Conservation (phyloP, 2,113 vertebrate species). For the Capra hircus region DNA sequence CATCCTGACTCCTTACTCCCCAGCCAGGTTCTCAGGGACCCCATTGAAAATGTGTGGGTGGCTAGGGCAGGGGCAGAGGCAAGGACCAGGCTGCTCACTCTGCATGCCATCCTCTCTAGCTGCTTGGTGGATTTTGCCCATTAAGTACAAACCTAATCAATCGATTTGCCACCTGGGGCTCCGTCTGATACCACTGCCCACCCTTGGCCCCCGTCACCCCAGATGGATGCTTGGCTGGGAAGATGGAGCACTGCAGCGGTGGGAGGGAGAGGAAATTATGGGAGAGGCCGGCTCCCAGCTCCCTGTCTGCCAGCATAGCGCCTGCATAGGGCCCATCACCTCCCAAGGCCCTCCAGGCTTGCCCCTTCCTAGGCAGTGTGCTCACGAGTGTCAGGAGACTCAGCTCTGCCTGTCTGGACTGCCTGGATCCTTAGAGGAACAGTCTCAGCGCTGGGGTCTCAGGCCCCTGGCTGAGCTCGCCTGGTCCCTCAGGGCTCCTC, state of each 20-base stretch:
- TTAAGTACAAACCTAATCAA: slow-evolving; percentile 57
- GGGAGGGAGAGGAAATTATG: not conserved
- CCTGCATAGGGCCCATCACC: not conserved
- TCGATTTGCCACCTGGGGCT: slow-evolving; percentile 57
- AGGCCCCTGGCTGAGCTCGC: not conserved
- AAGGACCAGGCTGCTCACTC: not conserved
- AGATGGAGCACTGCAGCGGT: not conserved
- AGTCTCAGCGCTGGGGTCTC: not conserved
- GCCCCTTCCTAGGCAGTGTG: not conserved
- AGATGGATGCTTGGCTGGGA: slow-evolving; percentile 11
- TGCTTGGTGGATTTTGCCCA: slow-evolving; percentile 45
- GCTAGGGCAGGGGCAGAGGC: not conserved
- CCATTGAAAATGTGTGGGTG: not conserved
- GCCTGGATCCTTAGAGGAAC: not conserved
- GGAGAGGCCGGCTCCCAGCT: not conserved
- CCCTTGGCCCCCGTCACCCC: not conserved
- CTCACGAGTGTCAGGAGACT: accelerated
- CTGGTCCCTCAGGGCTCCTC: not conserved
- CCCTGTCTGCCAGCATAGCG: not conserved
- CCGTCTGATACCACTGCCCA: slow-evolving; percentile 16
- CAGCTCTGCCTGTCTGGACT: not conserved
- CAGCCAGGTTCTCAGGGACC: not conserved
- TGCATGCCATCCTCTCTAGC: not conserved
- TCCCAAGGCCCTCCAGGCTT: not conserved
- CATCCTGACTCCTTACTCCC: not conserved